These are phyloP conservation scores for Teleogryllus oceanicus DNA, from an alignment of 2,888 invertebrate genomes.

Conservation along the genomic window DNA sequence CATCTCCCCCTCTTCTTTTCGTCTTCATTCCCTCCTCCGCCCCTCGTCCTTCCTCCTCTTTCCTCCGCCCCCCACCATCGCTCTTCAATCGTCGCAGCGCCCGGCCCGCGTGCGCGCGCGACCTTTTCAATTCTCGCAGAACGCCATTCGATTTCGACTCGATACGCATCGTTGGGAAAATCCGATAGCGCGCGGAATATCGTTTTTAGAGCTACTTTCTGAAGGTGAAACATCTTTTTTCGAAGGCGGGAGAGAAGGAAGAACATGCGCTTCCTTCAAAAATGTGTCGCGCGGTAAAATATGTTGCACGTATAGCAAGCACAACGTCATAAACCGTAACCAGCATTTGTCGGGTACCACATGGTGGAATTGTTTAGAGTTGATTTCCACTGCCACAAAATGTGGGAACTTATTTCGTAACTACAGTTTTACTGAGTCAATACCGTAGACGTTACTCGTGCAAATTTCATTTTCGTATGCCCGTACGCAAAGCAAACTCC, in stretches of 20 bases:
- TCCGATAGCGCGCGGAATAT: background rate
- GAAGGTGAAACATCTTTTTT: background rate
- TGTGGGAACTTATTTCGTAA: no score
- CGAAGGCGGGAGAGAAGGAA: background rate
- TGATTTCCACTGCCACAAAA: no score
- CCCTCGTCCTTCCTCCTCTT: background rate
- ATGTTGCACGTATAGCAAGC: no score
- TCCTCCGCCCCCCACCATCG: background rate
- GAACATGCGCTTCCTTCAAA: no score
- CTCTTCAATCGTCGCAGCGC: background rate
- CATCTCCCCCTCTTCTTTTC: background rate
- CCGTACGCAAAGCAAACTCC: no score
- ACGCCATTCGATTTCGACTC: conserved; percentile 18
- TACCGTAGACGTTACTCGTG: no score
- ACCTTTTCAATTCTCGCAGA: conserved; percentile 7
- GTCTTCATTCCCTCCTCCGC: background rate
- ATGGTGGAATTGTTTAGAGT: no score
- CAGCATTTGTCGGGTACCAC: no score
- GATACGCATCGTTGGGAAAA: background rate
- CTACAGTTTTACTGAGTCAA: no score
- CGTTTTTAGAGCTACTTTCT: background rate
- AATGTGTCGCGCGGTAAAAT: no score
- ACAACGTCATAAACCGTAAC: no score
- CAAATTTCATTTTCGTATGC: no score
- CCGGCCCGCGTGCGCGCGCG: background rate